Percentiles rank a stretch among this genome's conserved stretches.
Evolutionary conservation across 2,888 invertebrate species (phyloP).

Genomic region (Slavum lentiscoides): DNA sequence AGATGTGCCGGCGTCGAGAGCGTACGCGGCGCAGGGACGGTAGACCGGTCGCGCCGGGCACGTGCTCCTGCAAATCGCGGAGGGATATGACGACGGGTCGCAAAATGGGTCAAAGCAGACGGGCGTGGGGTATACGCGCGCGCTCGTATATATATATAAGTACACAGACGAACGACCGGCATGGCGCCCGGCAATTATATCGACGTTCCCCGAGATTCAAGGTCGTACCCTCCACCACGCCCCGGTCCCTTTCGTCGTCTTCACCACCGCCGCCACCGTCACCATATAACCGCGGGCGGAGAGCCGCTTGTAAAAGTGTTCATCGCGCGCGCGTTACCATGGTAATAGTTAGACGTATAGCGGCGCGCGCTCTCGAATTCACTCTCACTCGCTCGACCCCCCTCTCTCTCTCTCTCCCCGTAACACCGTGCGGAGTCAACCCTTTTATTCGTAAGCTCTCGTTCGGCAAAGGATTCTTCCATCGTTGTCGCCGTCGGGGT

Average conservation of each 20-base stretch:
- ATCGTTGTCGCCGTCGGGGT: not conserved
- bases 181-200: slow-evolving; percentile 53
- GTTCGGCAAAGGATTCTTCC: not conserved
- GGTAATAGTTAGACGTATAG: slow-evolving; percentile 33
- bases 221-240: slow-evolving; percentile 5
- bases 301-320: not conserved
- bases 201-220: slow-evolving; percentile 50
- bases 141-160: not conserved
- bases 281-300: not conserved
- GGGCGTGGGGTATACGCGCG: slow-evolving; percentile 44
- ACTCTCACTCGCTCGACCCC: no score
- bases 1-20: not conserved
- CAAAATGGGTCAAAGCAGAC: slow-evolving; percentile 49
- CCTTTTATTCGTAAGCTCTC: slow-evolving; percentile 28
- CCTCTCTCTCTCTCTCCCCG: no score
- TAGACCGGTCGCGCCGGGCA: slow-evolving; percentile 35
- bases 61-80: slow-evolving; percentile 29
- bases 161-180: slow-evolving; percentile 40
- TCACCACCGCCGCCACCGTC: not conserved
- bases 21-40: not conserved
- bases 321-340: slow-evolving; percentile 41
- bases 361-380: no score
- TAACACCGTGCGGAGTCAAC: slow-evolving; percentile 15
- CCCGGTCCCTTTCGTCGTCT: not conserved
- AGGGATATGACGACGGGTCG: slow-evolving; percentile 21